Base-by-base conservation (phyloP, 2,797 vertebrate genomes). In the Macrochelys suwanniensis region DNA sequence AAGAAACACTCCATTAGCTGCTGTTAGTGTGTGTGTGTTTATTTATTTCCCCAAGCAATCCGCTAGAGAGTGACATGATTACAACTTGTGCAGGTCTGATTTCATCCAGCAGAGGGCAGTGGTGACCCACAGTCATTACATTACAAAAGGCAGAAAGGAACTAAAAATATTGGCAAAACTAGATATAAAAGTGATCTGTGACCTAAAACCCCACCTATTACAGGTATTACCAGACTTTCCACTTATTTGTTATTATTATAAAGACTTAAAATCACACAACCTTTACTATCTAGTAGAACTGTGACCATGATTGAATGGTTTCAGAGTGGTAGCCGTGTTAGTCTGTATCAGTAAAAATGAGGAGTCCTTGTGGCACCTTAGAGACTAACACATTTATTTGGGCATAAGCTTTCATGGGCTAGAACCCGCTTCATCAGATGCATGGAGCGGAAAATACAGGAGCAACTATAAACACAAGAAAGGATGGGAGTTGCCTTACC, bases 261-360 rank as follows among this genome's bases (percentile, higher is more conserved):
- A 31, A n/a, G 2, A 1, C 33, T 12, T 4, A 31, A 31, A 21
- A 51, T 15, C 50, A 88, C 80, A 4, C 0, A 12, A 2, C 11
- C 53, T 59, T 88, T 42, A 0, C 77, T 49, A 51, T 31, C 5
- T 5, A 61, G 42, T 3, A 3, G 11, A 49, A 59, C 33, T 49
- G 23, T 80, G 49, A 5, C 49, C 74, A 37, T 1, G 0, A 7
- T 0, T 11, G 74, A 92, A 78, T 83, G 37, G 37, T 42, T 42
- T 42, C 37, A 42, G 37, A 42, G 37, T 42, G 37, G 37, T 42
- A 42, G 37, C 37, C 37, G 37, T 42, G 37, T 42, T 42, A 42
- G 37, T 42, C 37, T 42, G 37, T 42, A 42, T 42, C 37, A 42
- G 37, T 42, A 42, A 42, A 42, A 42, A 42, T 42, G 37, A 42